These are phyloP conservation scores for Gymnorhina tibicen DNA, from an alignment of 2,113 vertebrate genomes.

Conservation along the genomic window DNA sequence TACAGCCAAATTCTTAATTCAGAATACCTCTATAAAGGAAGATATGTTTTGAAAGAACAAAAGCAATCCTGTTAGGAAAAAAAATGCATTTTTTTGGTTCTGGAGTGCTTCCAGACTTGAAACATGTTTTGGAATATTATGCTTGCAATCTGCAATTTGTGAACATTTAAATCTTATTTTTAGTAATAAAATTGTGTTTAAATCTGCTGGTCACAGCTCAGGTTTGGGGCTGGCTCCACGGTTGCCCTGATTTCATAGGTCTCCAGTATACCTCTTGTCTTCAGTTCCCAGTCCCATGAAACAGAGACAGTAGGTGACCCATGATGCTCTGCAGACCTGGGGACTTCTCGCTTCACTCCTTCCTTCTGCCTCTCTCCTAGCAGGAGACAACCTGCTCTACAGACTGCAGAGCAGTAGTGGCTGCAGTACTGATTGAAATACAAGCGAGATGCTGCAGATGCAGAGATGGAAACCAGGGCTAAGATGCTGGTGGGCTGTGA, in stretches of 20 bases:
- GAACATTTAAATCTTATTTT: neutral
- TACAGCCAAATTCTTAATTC: neutral
- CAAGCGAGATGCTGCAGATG: neutral
- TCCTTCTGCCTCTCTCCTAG: neutral
- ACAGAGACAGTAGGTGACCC: fast-evolving
- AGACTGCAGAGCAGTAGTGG: neutral
- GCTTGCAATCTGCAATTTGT: neutral
- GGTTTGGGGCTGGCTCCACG: neutral
- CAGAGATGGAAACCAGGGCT: neutral
- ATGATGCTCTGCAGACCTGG: neutral
- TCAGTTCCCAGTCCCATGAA: neutral
- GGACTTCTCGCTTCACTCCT: fast-evolving
- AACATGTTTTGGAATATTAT: neutral
- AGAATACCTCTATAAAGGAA: neutral
- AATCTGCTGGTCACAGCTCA: neutral
- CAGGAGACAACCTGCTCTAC: neutral
- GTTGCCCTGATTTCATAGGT: neutral
- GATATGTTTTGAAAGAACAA: neutral
- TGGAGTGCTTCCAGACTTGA: neutral
- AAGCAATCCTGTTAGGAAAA: neutral
- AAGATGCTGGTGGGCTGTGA: neutral
- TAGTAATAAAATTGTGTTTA: neutral
- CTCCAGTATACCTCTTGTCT: neutral
- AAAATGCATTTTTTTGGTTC: neutral
- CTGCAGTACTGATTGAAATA: fast-evolving